phyloP scores from a whole-genome alignment of 2,113 vertebrate species.

The Corythaeola cristata region DNA sequence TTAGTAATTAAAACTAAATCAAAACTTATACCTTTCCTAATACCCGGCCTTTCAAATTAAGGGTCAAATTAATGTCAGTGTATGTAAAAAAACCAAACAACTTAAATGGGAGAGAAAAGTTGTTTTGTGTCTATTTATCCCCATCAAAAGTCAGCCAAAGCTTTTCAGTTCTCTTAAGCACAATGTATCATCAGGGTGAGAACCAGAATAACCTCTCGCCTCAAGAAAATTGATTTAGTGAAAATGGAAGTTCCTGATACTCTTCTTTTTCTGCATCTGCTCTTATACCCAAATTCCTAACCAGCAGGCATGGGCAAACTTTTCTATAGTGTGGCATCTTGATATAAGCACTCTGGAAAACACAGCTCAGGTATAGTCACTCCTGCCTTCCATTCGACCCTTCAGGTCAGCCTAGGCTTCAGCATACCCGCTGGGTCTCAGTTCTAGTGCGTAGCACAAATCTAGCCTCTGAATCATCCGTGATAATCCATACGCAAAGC shows the following conservation, averaged over 20 bases:
- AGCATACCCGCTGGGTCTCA: not conserved
- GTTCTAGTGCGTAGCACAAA: not conserved
- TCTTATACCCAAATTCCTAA: not conserved
- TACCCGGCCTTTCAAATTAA: not conserved
- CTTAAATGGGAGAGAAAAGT: not conserved
- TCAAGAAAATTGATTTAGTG: conserved; percentile 30
- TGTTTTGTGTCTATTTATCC: conserved; percentile 2
- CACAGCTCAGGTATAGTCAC: accelerated
- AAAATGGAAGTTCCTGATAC: not conserved
- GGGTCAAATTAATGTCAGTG: not conserved
- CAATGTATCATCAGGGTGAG: not conserved
- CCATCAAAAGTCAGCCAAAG: not conserved
- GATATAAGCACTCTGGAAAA: not conserved
- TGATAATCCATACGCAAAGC: not conserved
- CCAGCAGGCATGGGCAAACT: not conserved
- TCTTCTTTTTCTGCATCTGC: not conserved
- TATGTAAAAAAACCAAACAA: not conserved
- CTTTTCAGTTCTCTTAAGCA: not conserved
- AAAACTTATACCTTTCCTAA: not conserved
- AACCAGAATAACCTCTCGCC: conserved; percentile 3
- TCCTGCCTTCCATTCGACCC: not conserved
- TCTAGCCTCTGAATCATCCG: accelerated
- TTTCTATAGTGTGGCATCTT: not conserved
- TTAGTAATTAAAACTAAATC: conserved; percentile 41
- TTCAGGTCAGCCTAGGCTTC: not conserved